Percentiles rank a stretch among this genome's conserved stretches.
Evolutionary conservation across 1,140 invertebrate species (phyloP).

Genomic region (Ectropis grisescens): DNA sequence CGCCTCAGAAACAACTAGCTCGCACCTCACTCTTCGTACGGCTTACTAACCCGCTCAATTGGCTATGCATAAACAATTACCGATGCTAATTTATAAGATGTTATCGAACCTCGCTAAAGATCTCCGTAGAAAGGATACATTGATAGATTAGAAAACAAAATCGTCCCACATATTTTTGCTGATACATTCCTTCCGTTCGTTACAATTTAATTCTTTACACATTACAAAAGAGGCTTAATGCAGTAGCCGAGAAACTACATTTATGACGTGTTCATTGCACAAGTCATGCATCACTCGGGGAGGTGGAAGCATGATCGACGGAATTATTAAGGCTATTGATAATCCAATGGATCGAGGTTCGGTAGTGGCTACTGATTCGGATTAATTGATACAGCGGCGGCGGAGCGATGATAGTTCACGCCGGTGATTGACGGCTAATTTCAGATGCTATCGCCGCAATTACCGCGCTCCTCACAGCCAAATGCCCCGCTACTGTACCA

Average conservation of each 20-base stretch:
- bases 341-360: constrained; percentile 44
- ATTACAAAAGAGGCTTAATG: no score
- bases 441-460: constrained; percentile 61
- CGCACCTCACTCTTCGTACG: constrained; percentile 7
- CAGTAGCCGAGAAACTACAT: no score
- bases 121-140: no score
- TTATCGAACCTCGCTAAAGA: no score
- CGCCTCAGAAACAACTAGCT: constrained; percentile 4
- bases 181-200: no score
- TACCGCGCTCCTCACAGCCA: constrained; percentile 27
- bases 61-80: constrained; percentile 16
- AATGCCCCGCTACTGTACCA: not conserved
- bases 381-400: constrained; percentile 54
- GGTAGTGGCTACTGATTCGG: constrained; percentile 53
- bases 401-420: constrained; percentile 44
- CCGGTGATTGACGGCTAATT: constrained; percentile 56
- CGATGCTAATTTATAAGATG: constrained; percentile 1
- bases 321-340: constrained; percentile 53
- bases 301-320: constrained; percentile 21
- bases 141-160: no score
- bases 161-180: no score
- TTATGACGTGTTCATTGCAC: no score
- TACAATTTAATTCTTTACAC: no score
- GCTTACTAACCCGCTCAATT: constrained; percentile 17
- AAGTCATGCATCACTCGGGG: no score